Evolutionary conservation across 1,140 invertebrate species (phyloP).

Genomic region (Caligus rogercresseyi): DNA sequence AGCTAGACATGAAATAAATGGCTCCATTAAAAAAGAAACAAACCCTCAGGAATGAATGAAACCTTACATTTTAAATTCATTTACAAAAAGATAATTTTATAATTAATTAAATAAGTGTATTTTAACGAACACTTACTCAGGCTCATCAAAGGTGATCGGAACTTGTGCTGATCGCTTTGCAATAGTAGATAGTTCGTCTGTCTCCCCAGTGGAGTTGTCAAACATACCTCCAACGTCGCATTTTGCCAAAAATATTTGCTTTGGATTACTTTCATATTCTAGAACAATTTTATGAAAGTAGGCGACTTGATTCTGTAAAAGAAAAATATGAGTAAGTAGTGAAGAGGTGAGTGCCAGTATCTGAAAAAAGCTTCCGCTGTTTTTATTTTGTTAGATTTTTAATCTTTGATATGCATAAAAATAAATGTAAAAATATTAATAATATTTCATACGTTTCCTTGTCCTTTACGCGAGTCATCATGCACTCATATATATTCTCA

Average conservation of each 20-base stretch:
- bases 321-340: neutral
- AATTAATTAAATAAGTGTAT: no score
- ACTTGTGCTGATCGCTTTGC: slow-evolving; percentile 1
- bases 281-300: neutral
- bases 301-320: neutral
- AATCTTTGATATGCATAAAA: no score
- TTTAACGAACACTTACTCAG: neutral
- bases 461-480: slow-evolving; percentile 13
- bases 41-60: no score
- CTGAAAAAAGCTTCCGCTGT: neutral
- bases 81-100: no score
- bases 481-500: slow-evolving; percentile 17
- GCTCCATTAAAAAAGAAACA: no score
- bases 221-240: neutral
- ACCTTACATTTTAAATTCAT: no score
- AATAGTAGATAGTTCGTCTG: neutral
- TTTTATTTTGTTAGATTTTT: no score
- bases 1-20: no score
- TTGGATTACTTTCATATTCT: neutral
- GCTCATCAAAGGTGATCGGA: neutral
- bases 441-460: slow-evolving; percentile 1
- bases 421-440: neutral
- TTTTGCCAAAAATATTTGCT: slow-evolving; percentile 8
- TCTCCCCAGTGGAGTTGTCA: neutral
- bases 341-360: neutral